Base-by-base conservation (phyloP, 1,140 invertebrate genomes). In the Portunus trituberculatus region DNA sequence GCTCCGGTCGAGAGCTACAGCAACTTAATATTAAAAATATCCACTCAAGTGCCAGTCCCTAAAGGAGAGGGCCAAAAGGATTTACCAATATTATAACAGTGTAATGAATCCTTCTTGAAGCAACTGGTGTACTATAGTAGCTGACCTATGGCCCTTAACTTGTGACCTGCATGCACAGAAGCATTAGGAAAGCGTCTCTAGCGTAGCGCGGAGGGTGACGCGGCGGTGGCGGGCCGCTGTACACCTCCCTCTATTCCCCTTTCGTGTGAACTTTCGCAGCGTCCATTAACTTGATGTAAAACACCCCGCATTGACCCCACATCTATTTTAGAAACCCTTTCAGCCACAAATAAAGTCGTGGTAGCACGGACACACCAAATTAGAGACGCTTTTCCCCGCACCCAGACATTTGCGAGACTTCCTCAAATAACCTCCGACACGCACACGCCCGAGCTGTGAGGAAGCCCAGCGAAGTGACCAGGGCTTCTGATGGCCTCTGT, bases 401-500 rank as follows among this genome's bases (percentile, higher is more conserved):
- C 67, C 67, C 67, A 76, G 67, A 76, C 67, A 76, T 76, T 76
- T 25, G 67, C 67, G 67, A 8, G 67, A 76, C 67, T n/a, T 76
- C 67, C 67, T 76, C 67, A 76, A 76, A 76, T 76, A 76, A 76
- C 67, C 67, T 25, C n/a, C 20, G 67, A 76, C 67, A 76, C 67
- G 67, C 67, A 76, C 67, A 76, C 67, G 67, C 67, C 67, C 20
- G 67, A 76, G 67, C 20, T 76, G 67, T 76, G 67, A 76, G 67
- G 67, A 76, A 76, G 67, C 67, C 67, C 67, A 76, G 31, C 84
- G 29, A 8, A 46, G 84, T 87, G 84, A 46, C 84, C 84, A 87
- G 84, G 84, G 84, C 29, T 46, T 87, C 39, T 87, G 31, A 46
- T 87, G 84, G 39, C 31, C 84, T 87, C 84, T 87, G 84, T 87